phyloP scores from a whole-genome alignment of 2,113 vertebrate genomes.

The Corvus hawaiiensis region DNA sequence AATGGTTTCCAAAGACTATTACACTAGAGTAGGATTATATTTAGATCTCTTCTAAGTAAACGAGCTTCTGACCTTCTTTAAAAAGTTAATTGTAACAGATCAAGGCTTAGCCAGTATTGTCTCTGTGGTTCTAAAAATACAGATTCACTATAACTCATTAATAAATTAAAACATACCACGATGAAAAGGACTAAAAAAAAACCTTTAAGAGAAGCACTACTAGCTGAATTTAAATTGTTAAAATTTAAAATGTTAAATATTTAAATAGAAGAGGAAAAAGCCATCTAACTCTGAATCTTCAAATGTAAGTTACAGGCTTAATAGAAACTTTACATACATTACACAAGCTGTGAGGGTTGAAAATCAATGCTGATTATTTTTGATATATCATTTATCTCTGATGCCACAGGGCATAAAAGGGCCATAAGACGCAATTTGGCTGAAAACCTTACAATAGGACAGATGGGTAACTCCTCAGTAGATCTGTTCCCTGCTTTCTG shows the following conservation, averaged over 20 bases:
- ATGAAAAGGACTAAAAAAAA: not conserved
- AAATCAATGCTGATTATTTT: not conserved
- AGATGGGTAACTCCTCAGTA: not conserved
- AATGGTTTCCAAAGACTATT: not conserved
- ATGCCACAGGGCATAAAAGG: not conserved
- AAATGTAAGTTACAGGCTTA: not conserved
- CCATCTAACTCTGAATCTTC: not conserved
- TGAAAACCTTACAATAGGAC: not conserved
- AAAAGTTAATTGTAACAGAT: not conserved
- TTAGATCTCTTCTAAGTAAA: not conserved
- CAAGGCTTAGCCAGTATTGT: not conserved
- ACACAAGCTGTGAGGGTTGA: not conserved
- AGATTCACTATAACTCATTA: not conserved
- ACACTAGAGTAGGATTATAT: not conserved
- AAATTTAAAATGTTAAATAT: not conserved
- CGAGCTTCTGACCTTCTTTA: not conserved
- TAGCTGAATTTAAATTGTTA: not conserved
- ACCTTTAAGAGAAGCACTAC: not conserved
- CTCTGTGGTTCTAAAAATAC: not conserved
- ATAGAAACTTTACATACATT: not conserved
- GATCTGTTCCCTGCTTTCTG: not conserved
- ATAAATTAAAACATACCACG: not conserved
- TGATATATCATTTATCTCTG: not conserved
- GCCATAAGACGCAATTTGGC: not conserved
- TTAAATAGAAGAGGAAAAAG: not conserved